A percentile compares a stretch with the other conserved stretches of the same genome.
These are phyloP conservation scores for Zaprionus nigranus DNA, from an alignment of 1,140 invertebrate genomes.

Conservation along the genomic window DNA sequence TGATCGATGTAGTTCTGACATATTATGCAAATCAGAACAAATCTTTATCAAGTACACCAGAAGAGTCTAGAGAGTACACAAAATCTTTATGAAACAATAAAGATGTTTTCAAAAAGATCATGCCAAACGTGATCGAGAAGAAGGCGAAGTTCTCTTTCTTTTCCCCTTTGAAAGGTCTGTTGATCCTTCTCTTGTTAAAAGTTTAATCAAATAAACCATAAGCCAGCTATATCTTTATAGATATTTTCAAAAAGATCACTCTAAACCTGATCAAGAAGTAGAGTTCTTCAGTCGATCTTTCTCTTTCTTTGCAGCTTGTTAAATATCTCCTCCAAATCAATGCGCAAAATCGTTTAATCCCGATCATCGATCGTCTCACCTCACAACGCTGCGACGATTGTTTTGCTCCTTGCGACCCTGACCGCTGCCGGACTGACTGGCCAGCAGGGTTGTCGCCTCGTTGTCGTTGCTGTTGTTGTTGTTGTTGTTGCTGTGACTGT, in stretches of 20 bases:
- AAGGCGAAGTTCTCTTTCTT: no score
- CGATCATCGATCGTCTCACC: constrained; percentile 56
- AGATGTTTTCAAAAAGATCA: neutral
- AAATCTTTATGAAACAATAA: neutral
- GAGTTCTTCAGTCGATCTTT: neutral
- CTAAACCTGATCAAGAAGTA: no score
- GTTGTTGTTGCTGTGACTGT: constrained; percentile 42
- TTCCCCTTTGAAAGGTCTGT: no score
- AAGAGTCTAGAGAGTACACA: no score
- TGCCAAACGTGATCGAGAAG: no score
- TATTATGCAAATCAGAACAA: no score
- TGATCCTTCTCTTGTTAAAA: no score
- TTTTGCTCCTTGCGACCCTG: constrained; percentile 81
- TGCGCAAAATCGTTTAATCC: neutral
- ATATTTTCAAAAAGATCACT: neutral
- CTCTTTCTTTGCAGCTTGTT: neutral
- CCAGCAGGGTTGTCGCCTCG: constrained; percentile 55
- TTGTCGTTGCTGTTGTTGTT: constrained; percentile 40
- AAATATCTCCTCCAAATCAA: neutral
- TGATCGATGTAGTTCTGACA: no score
- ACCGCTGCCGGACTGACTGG: constrained; percentile 15
- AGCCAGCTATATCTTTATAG: neutral
- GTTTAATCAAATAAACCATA: no score
- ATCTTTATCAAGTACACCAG: no score
- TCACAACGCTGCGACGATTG: constrained; percentile 80